phyloP scores from a whole-genome alignment of 2,888 invertebrate species.

The Acleris cristana region DNA sequence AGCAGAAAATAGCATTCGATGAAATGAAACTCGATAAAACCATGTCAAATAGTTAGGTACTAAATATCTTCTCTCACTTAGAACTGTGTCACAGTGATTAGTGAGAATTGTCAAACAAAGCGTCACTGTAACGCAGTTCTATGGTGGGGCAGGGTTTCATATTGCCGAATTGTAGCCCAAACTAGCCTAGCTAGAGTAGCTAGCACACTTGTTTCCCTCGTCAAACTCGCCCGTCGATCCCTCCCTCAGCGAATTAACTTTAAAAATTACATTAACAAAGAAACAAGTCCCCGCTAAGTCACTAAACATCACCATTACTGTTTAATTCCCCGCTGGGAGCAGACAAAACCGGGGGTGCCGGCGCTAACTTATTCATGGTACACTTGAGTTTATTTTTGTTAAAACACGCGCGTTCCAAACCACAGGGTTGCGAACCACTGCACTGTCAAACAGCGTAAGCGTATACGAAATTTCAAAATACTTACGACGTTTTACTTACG shows the following conservation, averaged over 20 bases:
- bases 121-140: too few relatives aligned
- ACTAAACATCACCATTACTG: conserved; percentile 82
- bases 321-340: conserved; percentile 80
- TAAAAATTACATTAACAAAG: conserved; percentile 78
- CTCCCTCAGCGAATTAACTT: conserved; percentile 64
- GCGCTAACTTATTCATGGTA: conserved; percentile 73
- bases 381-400: conserved; percentile 62
- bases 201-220: too few relatives aligned
- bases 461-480: conserved; percentile 14
- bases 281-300: conserved; percentile 77
- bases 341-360: conserved; percentile 54
- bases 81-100: too few relatives aligned
- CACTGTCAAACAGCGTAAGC: conserved; percentile 10
- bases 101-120: too few relatives aligned
- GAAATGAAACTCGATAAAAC: too few relatives aligned
- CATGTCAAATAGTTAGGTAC: too few relatives aligned
- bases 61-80: too few relatives aligned
- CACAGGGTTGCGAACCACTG: conserved; percentile 42
- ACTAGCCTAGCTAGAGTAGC: too few relatives aligned
- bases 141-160: too few relatives aligned
- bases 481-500: not conserved
- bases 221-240: conserved; percentile 4
- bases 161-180: too few relatives aligned
- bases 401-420: conserved; percentile 52
- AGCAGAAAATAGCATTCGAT: too few relatives aligned